Percentiles rank a stretch among this genome's conserved stretches.
Evolutionary conservation across 2,113 vertebrate species (phyloP).

Genomic region (Bungarus multicinctus): DNA sequence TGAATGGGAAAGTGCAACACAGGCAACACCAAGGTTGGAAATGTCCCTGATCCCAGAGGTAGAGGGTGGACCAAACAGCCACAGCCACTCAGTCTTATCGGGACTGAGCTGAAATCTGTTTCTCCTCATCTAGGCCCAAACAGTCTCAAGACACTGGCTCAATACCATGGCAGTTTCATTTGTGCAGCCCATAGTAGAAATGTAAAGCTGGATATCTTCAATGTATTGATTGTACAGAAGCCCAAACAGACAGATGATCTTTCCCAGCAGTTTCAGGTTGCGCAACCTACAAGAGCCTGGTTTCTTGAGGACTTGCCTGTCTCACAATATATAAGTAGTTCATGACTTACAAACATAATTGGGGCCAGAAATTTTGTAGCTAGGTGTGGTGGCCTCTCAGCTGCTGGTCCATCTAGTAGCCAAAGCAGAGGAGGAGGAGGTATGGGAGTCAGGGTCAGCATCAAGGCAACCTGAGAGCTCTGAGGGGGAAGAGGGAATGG

Average conservation of each 20-base stretch:
- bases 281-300: neutral
- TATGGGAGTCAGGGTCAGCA: too few relatives aligned
- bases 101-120: neutral
- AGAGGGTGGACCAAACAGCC: neutral
- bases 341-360: neutral
- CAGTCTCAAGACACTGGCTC: neutral
- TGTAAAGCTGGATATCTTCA: neutral
- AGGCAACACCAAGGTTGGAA: neutral
- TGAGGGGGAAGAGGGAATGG: too few relatives aligned
- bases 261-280: neutral
- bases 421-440: too few relatives aligned
- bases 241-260: neutral
- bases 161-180: neutral
- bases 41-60: neutral
- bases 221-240: neutral
- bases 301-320: neutral
- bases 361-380: neutral
- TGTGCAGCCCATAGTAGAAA: neutral
- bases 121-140: neutral
- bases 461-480: too few relatives aligned
- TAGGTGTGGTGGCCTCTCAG: neutral
- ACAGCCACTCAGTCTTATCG: neutral
- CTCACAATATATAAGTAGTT: neutral
- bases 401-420: too few relatives aligned
- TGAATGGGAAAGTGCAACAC: neutral